Percentiles rank a stretch among this genome's conserved stretches.
Conservation (phyloP, 1,140 invertebrate genomes). For the Gryon sp. region DNA sequence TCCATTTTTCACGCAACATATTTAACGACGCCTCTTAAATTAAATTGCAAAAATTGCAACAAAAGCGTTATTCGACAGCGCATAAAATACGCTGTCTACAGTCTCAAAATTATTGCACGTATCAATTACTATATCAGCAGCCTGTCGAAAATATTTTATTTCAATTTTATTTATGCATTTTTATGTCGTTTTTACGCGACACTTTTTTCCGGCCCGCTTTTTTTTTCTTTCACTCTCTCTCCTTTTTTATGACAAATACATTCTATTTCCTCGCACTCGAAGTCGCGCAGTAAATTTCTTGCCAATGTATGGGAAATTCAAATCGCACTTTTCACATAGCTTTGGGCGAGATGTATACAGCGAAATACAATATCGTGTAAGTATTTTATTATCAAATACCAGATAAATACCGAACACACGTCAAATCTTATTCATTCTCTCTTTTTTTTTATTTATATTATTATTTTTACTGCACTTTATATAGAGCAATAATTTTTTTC, state of each 20-base stretch:
- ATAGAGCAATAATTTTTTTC: slow-evolving; percentile 15
- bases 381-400: slow-evolving; percentile 54
- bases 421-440: neutral
- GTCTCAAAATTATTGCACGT: slow-evolving; percentile 24
- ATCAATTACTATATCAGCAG: slow-evolving; percentile 55
- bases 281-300: slow-evolving; percentile 48
- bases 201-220: slow-evolving; percentile 24
- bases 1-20: slow-evolving; percentile 44
- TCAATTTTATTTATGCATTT: slow-evolving; percentile 48
- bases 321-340: slow-evolving; percentile 45
- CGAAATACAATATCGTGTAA: slow-evolving; percentile 44
- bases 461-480: neutral
- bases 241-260: slow-evolving; percentile 45
- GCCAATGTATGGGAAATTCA: slow-evolving; percentile 44
- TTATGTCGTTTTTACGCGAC: slow-evolving; percentile 45
- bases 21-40: slow-evolving; percentile 48
- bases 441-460: no score
- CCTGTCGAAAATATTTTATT: slow-evolving; percentile 55
- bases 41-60: slow-evolving; percentile 43
- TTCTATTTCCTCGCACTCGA: slow-evolving; percentile 38
- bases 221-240: no score
- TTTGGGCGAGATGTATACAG: slow-evolving; percentile 8
- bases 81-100: slow-evolving; percentile 37
- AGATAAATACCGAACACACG: slow-evolving; percentile 41
- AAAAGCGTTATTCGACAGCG: slow-evolving; percentile 32